Base-by-base conservation (phyloP, 2,888 invertebrate genomes). In the Cephus spinipes region DNA sequence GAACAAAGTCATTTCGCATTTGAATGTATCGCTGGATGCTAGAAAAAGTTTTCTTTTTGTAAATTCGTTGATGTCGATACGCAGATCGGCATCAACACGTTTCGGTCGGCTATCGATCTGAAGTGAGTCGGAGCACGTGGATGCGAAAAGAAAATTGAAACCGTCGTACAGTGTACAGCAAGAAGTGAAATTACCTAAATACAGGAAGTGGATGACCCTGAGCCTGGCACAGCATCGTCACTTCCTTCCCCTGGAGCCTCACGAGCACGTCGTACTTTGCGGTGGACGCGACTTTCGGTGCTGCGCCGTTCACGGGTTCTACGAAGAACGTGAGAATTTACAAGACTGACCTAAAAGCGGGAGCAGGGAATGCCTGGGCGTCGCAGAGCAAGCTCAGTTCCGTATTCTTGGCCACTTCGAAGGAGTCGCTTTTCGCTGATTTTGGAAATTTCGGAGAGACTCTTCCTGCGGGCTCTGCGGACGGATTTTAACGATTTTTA, bases 191-290 rank as follows among this genome's bases (percentile, higher is more conserved):
- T 55, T 78, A 95, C 95, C 95, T 94, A 93, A 94, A 94, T 86
- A 93, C 89, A 69, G 95, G 95, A 80, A 94, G 93, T 74, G 95
- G 95, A 92, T 93, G 95, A 69, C 94, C 94, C 90, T 95, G 95
- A 81, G 94, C 95, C 92, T 94, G 94, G 91, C 95, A 95, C 76
- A 95, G 92, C 83, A 95, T 82, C 23, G 86, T 83, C 36, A 89
- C 73, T 75, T 86, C 74, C 81, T 76, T 78, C 75, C 81, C 73
- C 76, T 76, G 69, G 77, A 79, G 76, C 81, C 81, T 80, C 84
- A 81, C 76, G 78, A 82, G 83, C 80, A 83, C 79, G 81, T 82
- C 73, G 80, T 82, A 79, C 82, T 85, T 89, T 75, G 87, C 86
- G 36, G 85, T 86, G 12, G 88, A 84, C 32, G 88, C 84, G 77